phyloP scores from a whole-genome alignment of 2,888 invertebrate genomes.

The Phaedon cochleariae region DNA sequence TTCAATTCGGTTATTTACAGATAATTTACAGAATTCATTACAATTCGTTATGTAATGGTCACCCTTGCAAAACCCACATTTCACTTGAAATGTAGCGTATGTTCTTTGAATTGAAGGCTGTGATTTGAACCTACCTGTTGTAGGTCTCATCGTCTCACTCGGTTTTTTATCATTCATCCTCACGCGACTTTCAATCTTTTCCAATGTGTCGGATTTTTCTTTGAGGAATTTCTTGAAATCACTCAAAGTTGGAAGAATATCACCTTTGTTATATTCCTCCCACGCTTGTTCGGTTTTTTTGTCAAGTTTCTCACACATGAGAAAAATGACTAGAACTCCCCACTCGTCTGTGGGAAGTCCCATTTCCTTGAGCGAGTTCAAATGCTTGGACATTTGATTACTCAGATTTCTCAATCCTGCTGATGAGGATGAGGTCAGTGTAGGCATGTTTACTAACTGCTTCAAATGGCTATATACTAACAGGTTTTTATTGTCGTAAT shows the following conservation, averaged over 20 bases:
- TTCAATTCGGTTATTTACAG: not conserved
- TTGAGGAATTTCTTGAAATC: slow-evolving; percentile 1
- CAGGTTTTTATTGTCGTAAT: not conserved
- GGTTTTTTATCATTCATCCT: not conserved
- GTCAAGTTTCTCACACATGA: slow-evolving; percentile 15
- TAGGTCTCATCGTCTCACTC: not conserved
- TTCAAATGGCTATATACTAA: not conserved
- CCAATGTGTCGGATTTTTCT: not conserved
- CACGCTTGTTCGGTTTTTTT: slow-evolving; percentile 7
- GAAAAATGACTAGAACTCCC: slow-evolving; percentile 10
- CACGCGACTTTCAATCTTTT: not conserved
- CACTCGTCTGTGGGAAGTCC: not conserved
- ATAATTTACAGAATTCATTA: slow-evolving; percentile 1
- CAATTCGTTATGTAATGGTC: slow-evolving; percentile 8
- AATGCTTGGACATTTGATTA: slow-evolving; percentile 17
- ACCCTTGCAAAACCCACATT: slow-evolving; percentile 3
- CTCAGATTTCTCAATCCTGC: not conserved
- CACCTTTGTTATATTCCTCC: slow-evolving; percentile 12
- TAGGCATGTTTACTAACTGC: slow-evolving; percentile 1
- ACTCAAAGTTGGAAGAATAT: not conserved
- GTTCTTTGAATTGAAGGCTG: too few relatives aligned
- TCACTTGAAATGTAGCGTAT: not conserved
- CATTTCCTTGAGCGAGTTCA: slow-evolving; percentile 9
- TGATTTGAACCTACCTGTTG: not conserved
- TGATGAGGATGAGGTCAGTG: not conserved